A percentile compares a stretch with the other conserved stretches of the same genome.
phyloP scores from a whole-genome alignment of 2,113 vertebrate genomes.

The Motacilla alba region DNA sequence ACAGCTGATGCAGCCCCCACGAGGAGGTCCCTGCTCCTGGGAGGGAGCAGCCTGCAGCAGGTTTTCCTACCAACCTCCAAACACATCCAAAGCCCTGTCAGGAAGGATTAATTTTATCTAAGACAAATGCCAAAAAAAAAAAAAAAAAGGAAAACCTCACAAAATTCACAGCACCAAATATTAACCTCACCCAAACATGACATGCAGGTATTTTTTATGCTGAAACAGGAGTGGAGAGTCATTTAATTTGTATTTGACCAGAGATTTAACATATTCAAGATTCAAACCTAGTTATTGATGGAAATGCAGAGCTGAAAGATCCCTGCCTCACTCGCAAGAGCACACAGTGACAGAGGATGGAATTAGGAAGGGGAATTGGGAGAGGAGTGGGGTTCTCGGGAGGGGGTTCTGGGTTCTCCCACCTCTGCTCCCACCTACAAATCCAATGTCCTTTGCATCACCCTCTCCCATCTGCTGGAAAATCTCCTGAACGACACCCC shows the following conservation, averaged over 20 bases:
- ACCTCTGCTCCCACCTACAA: not conserved
- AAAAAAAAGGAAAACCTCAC: not conserved
- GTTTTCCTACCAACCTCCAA: not conserved
- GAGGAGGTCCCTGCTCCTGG: not conserved
- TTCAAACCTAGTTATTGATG: not conserved
- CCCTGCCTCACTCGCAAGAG: not conserved
- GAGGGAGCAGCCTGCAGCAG: not conserved
- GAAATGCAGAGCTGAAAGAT: not conserved
- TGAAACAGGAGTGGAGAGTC: not conserved
- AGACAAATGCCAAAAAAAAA: not conserved
- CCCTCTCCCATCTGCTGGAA: not conserved
- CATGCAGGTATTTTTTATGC: fast-evolving
- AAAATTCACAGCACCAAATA: not conserved
- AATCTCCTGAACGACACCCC: not conserved
- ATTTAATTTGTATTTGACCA: constrained; percentile 3
- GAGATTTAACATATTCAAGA: not conserved
- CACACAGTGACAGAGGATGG: not conserved
- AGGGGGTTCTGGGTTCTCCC: not conserved
- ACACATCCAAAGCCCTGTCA: not conserved
- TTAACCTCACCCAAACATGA: not conserved
- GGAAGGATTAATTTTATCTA: not conserved
- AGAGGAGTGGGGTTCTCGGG: not conserved
- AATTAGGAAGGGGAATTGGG: fast-evolving
- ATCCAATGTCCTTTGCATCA: not conserved
- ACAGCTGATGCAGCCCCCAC: not conserved